Percentiles rank a stretch among this genome's conserved stretches.
phyloP scores from a whole-genome alignment of 2,888 invertebrate species.

The Beris chalybata region DNA sequence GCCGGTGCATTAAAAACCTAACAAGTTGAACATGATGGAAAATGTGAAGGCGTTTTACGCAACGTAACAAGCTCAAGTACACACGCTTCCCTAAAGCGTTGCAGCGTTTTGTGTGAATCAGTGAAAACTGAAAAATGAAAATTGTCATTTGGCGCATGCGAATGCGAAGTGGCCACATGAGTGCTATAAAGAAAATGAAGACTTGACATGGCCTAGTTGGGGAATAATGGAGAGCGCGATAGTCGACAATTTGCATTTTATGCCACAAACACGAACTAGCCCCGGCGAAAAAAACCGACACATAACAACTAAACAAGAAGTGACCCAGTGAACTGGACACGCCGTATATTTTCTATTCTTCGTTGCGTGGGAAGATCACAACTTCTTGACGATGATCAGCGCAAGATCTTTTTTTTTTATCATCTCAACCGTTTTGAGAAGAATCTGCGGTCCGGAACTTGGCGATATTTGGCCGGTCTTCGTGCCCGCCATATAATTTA shows the following conservation, averaged over 20 bases:
- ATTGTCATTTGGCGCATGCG: conserved; percentile 27
- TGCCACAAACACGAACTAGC: conserved; percentile 16
- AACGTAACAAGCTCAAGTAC: background rate
- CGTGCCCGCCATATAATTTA: too few species aligned
- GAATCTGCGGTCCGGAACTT: too few species aligned
- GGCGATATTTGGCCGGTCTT: too few species aligned
- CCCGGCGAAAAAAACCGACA: background rate
- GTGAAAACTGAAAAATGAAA: conserved; percentile 26
- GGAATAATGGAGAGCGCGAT: conserved; percentile 6
- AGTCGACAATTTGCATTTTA: conserved; percentile 26
- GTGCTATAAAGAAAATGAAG: conserved; percentile 13
- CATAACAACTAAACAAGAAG: conserved; percentile 2
- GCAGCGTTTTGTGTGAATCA: conserved; percentile 15
- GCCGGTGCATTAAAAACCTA: conserved; percentile 10
- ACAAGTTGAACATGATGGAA: background rate
- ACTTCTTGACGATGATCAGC: too few species aligned
- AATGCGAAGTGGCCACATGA: conserved; percentile 19
- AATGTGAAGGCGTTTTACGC: conserved; percentile 23
- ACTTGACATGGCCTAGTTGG: conserved; percentile 18
- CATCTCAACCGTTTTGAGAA: too few species aligned
- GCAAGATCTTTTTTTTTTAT: too few species aligned
- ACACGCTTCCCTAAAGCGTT: background rate
- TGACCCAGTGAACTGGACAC: conserved; percentile 30
- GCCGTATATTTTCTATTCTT: conserved; percentile 6
- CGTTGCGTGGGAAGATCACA: conserved; percentile 23